Evolutionary conservation across 1,140 invertebrate species (phyloP).

Genomic region (Trichomalopsis sarcophagae): DNA sequence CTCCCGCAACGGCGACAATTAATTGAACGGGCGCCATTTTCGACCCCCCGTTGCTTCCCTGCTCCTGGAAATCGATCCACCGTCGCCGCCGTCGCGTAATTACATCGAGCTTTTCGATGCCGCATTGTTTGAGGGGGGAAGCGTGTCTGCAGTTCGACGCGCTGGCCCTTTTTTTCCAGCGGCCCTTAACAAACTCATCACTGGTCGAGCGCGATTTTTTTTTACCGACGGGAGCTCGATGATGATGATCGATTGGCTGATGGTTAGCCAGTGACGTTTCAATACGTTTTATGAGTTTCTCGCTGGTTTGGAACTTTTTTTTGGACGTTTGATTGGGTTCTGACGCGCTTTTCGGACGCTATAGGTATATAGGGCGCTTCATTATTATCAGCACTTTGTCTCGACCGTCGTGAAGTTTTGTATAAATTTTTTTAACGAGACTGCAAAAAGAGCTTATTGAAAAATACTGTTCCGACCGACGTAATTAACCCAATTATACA

Average conservation of each 20-base stretch:
- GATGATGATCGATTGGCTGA: not conserved
- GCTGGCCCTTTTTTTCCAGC: not conserved
- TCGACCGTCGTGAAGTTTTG: too few species aligned
- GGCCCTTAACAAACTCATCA: not conserved
- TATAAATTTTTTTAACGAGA: too few species aligned
- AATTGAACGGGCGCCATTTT: conserved; percentile 36
- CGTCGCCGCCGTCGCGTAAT: not conserved
- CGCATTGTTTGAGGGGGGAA: not conserved
- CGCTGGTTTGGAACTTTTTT: not conserved
- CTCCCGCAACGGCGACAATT: conserved; percentile 28
- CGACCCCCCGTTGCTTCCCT: not conserved
- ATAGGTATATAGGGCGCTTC: too few species aligned
- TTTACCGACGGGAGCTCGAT: not conserved
- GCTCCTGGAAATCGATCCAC: conserved; percentile 25
- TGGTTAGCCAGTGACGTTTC: not conserved
- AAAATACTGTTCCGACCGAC: too few species aligned
- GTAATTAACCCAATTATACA: too few species aligned
- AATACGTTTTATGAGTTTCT: not conserved
- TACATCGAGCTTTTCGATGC: conserved; percentile 18
- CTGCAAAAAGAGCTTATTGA: too few species aligned
- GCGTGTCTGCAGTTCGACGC: not conserved
- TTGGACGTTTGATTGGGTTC: not conserved
- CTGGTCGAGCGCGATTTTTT: not conserved
- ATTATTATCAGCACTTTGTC: too few species aligned
- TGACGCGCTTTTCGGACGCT: not conserved